Base-by-base conservation (phyloP, 2,888 invertebrate species). In the Kryphioiulus occultus region DNA sequence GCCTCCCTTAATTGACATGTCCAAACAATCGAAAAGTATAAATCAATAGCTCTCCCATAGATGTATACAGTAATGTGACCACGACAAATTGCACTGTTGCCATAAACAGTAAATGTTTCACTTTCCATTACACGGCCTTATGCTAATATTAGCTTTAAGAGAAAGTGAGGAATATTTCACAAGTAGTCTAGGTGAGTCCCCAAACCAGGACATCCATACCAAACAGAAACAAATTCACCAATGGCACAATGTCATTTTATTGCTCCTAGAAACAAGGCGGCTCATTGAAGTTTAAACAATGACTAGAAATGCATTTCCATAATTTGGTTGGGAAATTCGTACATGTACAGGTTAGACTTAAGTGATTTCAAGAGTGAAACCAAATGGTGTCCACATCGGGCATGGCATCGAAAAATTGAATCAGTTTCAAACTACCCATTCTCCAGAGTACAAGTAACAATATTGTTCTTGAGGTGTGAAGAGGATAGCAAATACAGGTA, bases 141-240 rank as follows among this genome's bases (percentile, higher is more conserved):
- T 68, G 68, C 26, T 59, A 68, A 68, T 68, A 68, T 68, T 26
- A n/a, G 26, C 26, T 26, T 47, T 68, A 9, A 68, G 26, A 68
- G 68, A 68, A 68, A 68, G 68, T 59, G 53, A 68, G 22, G 26
- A 68, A 68, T 68, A 26, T 26, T 68, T 9, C 68, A 68, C 68
- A 68, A 68, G 68, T 26, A 68, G 26, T 26, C 68, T 68, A 68
- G 26, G 68, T 68, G 68, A 68, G n/a, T 68, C 68, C 68, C 26
- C 0, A 26, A 68, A n/a, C 68, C 26, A 68, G 68, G 68, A 26
- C 68, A 68, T 12, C 15, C 12, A 10, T 26, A 15, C 68, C 12
- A 68, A 68, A 68, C 26, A 3, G 68, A 68, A 26, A 68, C 26
- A 59, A 59, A 59, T 59, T 59, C 59, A 59, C 19, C 26, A 68